Evolutionary conservation across 2,888 invertebrate species (phyloP), one percentile per base, ranked within the genome.

Genomic region (Amphipyra berbera): DNA sequence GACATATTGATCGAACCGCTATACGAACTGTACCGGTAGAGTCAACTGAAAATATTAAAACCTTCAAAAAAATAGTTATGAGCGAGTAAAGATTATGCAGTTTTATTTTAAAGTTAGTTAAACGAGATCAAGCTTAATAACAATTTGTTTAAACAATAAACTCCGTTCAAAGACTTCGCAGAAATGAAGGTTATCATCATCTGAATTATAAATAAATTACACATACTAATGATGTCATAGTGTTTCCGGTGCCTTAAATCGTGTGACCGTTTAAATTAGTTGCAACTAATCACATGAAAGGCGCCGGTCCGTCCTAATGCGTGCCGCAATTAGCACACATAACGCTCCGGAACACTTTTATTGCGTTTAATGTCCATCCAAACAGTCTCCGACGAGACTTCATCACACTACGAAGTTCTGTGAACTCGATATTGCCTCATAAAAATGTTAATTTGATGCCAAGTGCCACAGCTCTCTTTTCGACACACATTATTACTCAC

Each of bases 291-390:
- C 53, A 54, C 57, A 79, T 84, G 78, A 86, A 88, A 84, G 83
- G 84, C 80, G 81, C 83, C 85, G 84, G 71, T 68, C 74, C 53
- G 69, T 62, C 80, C 85, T 88, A 88, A 90, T 90, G 88, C 82
- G 79, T 65, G 74, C 70, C 76, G 89, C 88, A 92, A 92, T 92
- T 92, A 92, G 88, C 85, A 79, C 83, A 79, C 79, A 78, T 82
- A 86, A 84, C 82, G 82, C 83, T 73, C 85, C 87, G 87, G 88
- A 87, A 87, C 85, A 86, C 83, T 86, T 88, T 90, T 87, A 90
- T 88, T 89, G 82, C 81, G 73, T 82, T 83, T 88, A 90, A 90
- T 88, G 86, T 79, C 75, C 76, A 68, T 61, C 73, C 69, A 78
- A 84, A 80, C 63, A 57, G 46, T 66, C 60, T 52, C 61, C 42